Percentiles rank a stretch among this genome's conserved stretches.
These are phyloP conservation scores for Brachionus plicatilis DNA, from an alignment of 1,140 invertebrate species.

Conservation along the genomic window DNA sequence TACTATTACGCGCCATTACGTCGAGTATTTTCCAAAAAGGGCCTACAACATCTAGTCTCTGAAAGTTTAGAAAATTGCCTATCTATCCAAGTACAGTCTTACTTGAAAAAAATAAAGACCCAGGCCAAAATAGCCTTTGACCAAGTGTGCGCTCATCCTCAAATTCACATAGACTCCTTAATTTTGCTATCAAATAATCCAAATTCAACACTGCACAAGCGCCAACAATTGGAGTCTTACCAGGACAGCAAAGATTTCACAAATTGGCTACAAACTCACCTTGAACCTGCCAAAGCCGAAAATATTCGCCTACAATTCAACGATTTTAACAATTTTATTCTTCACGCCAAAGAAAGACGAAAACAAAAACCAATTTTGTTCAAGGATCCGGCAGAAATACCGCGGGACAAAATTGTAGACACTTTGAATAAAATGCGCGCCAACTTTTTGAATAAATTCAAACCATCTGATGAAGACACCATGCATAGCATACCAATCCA, in stretches of 20 bases:
- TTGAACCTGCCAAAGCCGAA: slow-evolving; percentile 10
- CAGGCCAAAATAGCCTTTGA: slow-evolving; percentile 37
- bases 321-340: slow-evolving; percentile 37
- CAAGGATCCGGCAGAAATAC: slow-evolving; percentile 32
- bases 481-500: slow-evolving; percentile 87
- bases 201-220: neutral
- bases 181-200: slow-evolving; percentile 26
- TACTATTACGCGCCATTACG: slow-evolving; percentile 87
- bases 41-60: slow-evolving; percentile 76
- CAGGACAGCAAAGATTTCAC: slow-evolving; percentile 36
- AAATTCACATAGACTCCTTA: neutral
- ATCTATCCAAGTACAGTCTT: slow-evolving; percentile 21
- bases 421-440: slow-evolving; percentile 87
- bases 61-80: slow-evolving; percentile 77
- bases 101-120: slow-evolving; percentile 40
- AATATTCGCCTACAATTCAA: slow-evolving; percentile 24
- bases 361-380: slow-evolving; percentile 11
- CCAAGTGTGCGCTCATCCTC: slow-evolving; percentile 33
- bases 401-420: slow-evolving; percentile 74
- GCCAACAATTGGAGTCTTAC: slow-evolving; percentile 32
- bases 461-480: slow-evolving; percentile 63
- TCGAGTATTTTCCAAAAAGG: slow-evolving; percentile 83
- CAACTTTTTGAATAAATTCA: slow-evolving; percentile 77
- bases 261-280: slow-evolving; percentile 30
- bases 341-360: neutral